Percentiles rank a stretch among this genome's conserved stretches.
phyloP scores from a whole-genome alignment of 2,797 vertebrate genomes.

The Lepus townsendii region DNA sequence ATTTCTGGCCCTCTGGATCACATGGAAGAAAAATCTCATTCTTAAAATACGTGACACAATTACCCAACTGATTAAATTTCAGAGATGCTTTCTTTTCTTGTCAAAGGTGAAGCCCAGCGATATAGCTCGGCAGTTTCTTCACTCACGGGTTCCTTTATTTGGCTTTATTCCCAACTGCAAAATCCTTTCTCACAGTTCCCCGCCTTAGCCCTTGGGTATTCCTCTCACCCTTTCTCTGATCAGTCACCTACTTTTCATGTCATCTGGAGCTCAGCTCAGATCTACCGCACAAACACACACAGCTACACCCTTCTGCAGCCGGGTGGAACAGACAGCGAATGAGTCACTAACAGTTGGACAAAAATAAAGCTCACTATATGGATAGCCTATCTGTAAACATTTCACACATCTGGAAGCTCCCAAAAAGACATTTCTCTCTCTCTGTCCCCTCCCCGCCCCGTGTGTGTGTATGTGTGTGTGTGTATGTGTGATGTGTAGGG shows the following conservation, averaged over 20 bases:
- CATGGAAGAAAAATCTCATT: constrained; percentile 2
- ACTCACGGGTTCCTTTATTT: not conserved
- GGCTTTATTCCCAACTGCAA: not conserved
- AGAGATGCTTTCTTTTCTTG: not conserved
- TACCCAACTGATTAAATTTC: not conserved
- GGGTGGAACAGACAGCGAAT: not conserved
- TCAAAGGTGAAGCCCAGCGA: not conserved
- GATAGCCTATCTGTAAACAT: not conserved
- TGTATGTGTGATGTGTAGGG: not conserved
- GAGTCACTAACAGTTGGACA: not conserved
- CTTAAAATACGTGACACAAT: constrained; percentile 1
- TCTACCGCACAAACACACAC: no score
- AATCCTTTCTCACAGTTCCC: not conserved
- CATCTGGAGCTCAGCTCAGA: not conserved
- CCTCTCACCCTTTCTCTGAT: not conserved
- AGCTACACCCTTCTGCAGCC: not conserved
- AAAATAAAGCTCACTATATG: not conserved
- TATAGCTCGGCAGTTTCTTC: not conserved
- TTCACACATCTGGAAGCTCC: not conserved
- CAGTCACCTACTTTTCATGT: not conserved
- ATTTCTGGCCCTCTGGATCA: not conserved
- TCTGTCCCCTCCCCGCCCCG: no score
- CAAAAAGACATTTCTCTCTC: constrained; percentile 1
- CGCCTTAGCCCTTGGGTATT: not conserved
- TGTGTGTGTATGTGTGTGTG: no score